Base-by-base conservation (phyloP, 2,888 invertebrate genomes). In the Rhamphomyia laevipes region DNA sequence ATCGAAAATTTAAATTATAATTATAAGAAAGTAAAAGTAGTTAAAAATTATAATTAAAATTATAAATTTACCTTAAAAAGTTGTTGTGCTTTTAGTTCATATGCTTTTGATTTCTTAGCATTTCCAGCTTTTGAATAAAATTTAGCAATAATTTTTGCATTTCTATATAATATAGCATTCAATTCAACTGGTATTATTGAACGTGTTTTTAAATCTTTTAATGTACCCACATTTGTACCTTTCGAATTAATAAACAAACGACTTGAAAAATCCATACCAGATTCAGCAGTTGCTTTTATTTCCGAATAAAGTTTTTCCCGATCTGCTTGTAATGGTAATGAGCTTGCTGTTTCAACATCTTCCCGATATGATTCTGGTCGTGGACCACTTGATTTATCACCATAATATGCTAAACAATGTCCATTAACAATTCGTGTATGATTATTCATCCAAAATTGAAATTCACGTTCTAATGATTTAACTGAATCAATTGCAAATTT, bases 241-340 rank as follows among this genome's bases (percentile, higher is more conserved):
- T 81, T 77, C 3, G 78, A 71, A 43, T 67, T 64, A 50, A 86
- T 79, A 65, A 88, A 87, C 94, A 94, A 95, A 45, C 95, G 75
- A 1, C 85, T 83, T 0, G 90, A 91, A 70, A 94, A 96, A 66
- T 96, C 95, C 94, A 94, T 94, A 2, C 96, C 96, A 0, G 90
- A 91, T 66, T 95, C 95, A 0, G 93, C 93, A 0, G 86, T 93
- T 0, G 93, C 83, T 61, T 91, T 91, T 23, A 95, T 63, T 63
- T 94, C 85, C 0, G 86, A 81, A 65, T 87, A 92, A 56, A 86
- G 74, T 31, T 74, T 75, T 56, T 83, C 79, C 56, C 77, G 80
- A 50, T 76, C 77, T 13, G 74, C 75, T 0, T 66, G 59, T 1
- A 76, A 74, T 35, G 73, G 66, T 47, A 82, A 78, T 56, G 35